Evolutionary conservation across 2,888 invertebrate species (phyloP).

Genomic region (Scrobipalpa costella): DNA sequence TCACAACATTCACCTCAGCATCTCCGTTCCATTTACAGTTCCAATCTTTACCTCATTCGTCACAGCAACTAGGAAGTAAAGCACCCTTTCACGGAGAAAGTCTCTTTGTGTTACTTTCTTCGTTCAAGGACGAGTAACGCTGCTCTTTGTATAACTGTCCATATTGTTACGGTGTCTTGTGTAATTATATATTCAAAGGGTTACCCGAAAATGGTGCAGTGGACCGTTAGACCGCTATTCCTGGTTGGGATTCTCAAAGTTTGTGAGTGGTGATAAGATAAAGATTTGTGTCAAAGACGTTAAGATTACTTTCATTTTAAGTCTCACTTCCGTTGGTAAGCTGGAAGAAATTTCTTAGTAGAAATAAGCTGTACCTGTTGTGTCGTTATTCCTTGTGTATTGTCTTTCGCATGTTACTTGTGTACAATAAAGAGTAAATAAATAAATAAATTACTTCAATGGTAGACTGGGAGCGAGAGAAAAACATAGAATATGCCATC

Average conservation of each 20-base stretch:
- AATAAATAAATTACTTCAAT: too few relatives aligned
- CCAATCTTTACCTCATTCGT: slow-evolving; percentile 52
- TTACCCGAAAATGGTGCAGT: slow-evolving; percentile 72
- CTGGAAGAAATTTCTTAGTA: too few relatives aligned
- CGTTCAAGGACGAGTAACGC: slow-evolving; percentile 59
- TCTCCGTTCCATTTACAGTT: slow-evolving; percentile 30
- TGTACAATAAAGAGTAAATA: too few relatives aligned
- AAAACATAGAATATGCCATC: too few relatives aligned
- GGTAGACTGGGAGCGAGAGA: too few relatives aligned
- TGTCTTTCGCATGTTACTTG: too few relatives aligned
- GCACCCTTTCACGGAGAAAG: slow-evolving; percentile 71
- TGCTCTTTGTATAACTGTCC: slow-evolving; percentile 68
- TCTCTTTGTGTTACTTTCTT: slow-evolving; percentile 68
- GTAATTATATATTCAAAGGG: slow-evolving; percentile 75
- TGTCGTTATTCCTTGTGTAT: too few relatives aligned
- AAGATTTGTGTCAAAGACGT: too few relatives aligned
- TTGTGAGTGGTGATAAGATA: background rate
- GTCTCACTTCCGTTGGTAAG: too few relatives aligned
- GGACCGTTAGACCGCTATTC: slow-evolving; percentile 51
- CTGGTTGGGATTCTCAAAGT: slow-evolving; percentile 25
- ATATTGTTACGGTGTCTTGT: slow-evolving; percentile 69
- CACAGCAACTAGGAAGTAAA: slow-evolving; percentile 61
- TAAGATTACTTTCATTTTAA: too few relatives aligned
- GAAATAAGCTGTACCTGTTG: too few relatives aligned
- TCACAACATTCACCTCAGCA: background rate